Base-by-base conservation (phyloP, 2,797 vertebrate genomes). In the Spatula clypeata region DNA sequence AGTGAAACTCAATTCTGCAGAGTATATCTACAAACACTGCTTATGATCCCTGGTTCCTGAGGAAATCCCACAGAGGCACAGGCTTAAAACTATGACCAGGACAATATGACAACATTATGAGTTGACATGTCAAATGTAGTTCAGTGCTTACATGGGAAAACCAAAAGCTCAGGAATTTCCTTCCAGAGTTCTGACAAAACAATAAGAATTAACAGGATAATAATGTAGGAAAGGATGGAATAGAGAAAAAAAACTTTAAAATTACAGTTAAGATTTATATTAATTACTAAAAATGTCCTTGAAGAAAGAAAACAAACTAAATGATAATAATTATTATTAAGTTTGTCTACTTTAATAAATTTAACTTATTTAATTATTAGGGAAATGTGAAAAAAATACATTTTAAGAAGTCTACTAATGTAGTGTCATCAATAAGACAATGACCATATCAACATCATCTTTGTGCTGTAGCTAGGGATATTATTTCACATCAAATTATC, bases 41-140 rank as follows among this genome's bases (percentile, higher is more conserved):
- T 88, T 86, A 66, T 36, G 64, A 90, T 55, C 92, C 13, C 34
- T 51, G 11, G 75, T 73, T 94, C 89, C 94, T 89, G 72, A 85
- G 87, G 89, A 96, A 97, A 95, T 87, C 74, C 74, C 71, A 66
- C 31, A 57, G 55, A 90, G 57, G 74, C 45, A 88, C 0, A 55
- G 29, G 69, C 82, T 74, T 93, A 65, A 88, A 96, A 72, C 14
- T 58, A 21, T 2, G 87, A 58, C 66, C 51, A 49, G 12, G 24
- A 92, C 6, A 42, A 64, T 79, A 60, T 64, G 66, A 84, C 80
- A 85, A 44, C 23, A 55, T 90, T 80, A 79, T 60, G 34, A 90
- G 79, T 40, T 90, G 71, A 36, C 34, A 54, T 29, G 21, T 62
- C 49, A 95, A 82, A 70, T 1, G 1, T 19, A 93, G 58, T 74